Conservation (phyloP, 2,888 invertebrate species). For the Callyntrura sp. region DNA sequence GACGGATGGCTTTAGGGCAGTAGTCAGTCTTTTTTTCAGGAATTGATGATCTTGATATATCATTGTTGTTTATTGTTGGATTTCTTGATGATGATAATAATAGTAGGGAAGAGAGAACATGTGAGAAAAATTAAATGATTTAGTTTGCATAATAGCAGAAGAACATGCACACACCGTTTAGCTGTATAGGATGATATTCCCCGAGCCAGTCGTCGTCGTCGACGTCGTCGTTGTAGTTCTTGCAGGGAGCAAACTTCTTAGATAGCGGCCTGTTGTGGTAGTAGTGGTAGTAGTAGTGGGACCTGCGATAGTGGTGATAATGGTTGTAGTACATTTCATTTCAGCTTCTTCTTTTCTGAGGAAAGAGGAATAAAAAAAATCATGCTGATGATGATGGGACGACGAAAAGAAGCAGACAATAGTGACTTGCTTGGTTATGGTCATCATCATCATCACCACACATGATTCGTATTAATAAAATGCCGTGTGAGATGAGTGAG, state of each 20-base stretch:
- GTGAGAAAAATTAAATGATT: conserved; percentile 80
- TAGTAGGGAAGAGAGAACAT: conserved; percentile 71
- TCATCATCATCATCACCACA: conserved; percentile 54
- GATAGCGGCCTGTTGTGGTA: no score
- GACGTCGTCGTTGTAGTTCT: background rate
- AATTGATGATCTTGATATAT: conserved; percentile 74
- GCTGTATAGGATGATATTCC: background rate
- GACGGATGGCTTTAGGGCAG: conserved; percentile 79
- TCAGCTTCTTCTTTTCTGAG: conserved; percentile 28
- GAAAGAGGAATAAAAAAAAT: conserved; percentile 39
- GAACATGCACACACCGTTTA: conserved; percentile 15
- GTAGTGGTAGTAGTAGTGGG: no score
- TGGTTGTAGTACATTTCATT: background rate
- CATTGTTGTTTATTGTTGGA: conserved; percentile 76
- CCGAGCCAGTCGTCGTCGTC: background rate
- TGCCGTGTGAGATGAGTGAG: conserved; percentile 51
- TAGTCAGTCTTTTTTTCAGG: conserved; percentile 76
- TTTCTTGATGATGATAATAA: conserved; percentile 70
- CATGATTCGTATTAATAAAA: conserved; percentile 45
- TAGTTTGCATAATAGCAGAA: conserved; percentile 73
- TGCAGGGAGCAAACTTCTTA: background rate
- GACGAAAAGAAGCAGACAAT: conserved; percentile 61
- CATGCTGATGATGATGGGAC: conserved; percentile 17
- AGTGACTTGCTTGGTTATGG: conserved; percentile 68
- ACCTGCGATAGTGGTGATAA: no score